Conservation (phyloP, 1,140 invertebrate species). For the Trinorchestia longiramus region DNA sequence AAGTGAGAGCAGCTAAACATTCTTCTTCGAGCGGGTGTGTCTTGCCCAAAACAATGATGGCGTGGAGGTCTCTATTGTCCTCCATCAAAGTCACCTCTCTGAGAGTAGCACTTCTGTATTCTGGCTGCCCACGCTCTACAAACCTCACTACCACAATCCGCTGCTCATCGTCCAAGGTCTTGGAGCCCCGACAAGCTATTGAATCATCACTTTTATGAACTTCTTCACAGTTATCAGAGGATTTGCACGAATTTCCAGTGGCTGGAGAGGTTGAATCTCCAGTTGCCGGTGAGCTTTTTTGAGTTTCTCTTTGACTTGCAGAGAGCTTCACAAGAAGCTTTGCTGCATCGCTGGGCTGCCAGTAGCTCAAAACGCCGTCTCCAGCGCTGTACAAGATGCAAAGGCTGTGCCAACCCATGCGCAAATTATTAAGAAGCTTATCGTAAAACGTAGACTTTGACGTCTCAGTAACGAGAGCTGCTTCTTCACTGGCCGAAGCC, state of each 20-base stretch:
- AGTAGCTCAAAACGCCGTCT: background rate
- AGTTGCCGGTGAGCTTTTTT: background rate
- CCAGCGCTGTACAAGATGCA: conserved; percentile 1
- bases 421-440: background rate
- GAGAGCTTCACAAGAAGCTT: background rate
- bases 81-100: background rate
- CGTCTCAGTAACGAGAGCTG: background rate
- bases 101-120: background rate
- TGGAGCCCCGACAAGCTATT: background rate
- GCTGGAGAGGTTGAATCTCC: background rate
- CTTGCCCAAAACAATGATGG: background rate
- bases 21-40: conserved; percentile 36
- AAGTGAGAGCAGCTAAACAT: background rate
- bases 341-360: background rate
- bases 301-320: background rate
- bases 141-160: background rate
- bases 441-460: background rate
- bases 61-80: background rate
- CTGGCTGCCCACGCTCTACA: background rate
- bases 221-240: background rate
- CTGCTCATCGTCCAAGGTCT: background rate
- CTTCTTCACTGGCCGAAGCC: background rate
- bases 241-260: background rate
- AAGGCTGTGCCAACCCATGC: background rate
- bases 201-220: background rate